Evolutionary conservation across 2,888 invertebrate genomes (phyloP).

Genomic region (Osmoderma eremita): DNA sequence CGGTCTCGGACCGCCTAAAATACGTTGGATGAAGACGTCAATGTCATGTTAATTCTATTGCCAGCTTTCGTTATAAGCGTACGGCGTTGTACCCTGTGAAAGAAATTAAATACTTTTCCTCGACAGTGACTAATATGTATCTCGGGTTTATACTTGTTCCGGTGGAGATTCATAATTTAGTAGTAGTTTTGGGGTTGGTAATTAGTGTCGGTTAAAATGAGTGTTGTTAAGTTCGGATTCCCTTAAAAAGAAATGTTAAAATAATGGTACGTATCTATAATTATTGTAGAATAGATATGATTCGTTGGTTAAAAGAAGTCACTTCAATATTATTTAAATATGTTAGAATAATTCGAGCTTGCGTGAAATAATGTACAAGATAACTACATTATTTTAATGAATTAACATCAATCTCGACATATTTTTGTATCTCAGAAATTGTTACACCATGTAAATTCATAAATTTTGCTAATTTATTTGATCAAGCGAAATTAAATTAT

Average conservation of each 20-base stretch:
- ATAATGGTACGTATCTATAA: neutral
- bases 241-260: neutral
- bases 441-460: too few species aligned
- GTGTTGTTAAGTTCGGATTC: neutral
- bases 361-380: too few species aligned
- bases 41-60: slow-evolving; percentile 36
- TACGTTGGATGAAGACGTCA: slow-evolving; percentile 44
- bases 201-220: neutral
- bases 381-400: too few species aligned
- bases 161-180: slow-evolving; percentile 10
- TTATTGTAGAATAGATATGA: too few species aligned
- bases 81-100: slow-evolving; percentile 19
- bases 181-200: neutral
- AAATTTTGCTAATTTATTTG: too few species aligned
- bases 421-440: too few species aligned
- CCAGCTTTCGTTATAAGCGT: neutral
- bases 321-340: too few species aligned
- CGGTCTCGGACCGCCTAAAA: slow-evolving; percentile 18
- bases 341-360: too few species aligned
- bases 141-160: neutral
- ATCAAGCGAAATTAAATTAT: too few species aligned
- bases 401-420: too few species aligned
- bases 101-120: slow-evolving; percentile 7
- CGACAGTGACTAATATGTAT: slow-evolving; percentile 4
- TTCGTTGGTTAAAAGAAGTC: too few species aligned